A percentile compares a stretch with the other conserved stretches of the same genome.
phyloP scores from a whole-genome alignment of 1,140 invertebrate species.

The Globodera rostochiensis region DNA sequence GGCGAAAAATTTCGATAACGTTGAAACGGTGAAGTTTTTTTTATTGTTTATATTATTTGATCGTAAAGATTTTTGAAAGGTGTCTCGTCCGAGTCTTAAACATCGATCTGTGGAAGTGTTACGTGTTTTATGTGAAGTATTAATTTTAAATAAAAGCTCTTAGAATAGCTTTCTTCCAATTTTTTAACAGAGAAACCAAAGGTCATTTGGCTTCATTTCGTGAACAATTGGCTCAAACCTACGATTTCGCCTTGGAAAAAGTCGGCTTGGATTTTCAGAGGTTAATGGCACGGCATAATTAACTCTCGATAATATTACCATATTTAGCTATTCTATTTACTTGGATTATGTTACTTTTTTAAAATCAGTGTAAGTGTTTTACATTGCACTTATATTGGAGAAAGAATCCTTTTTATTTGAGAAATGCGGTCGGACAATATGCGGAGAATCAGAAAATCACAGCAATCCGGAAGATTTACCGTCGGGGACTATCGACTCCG shows the following conservation, averaged over 20 bases:
- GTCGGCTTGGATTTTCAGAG: slow-evolving; percentile 85
- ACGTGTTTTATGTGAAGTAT: slow-evolving; percentile 86
- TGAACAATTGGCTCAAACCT: slow-evolving; percentile 27
- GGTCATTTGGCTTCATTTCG: slow-evolving; percentile 59
- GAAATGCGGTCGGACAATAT: slow-evolving; percentile 92
- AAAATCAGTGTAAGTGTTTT: slow-evolving; percentile 78
- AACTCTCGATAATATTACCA: slow-evolving; percentile 83
- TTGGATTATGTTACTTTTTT: slow-evolving; percentile 92
- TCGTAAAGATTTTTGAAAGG: slow-evolving; percentile 67
- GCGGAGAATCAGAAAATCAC: slow-evolving; percentile 99
- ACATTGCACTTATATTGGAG: slow-evolving; percentile 34
- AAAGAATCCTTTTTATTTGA: slow-evolving; percentile 60
- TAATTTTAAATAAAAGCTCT: neutral
- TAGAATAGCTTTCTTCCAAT: neutral
- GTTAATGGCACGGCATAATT: neutral
- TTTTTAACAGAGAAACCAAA: slow-evolving; percentile 52
- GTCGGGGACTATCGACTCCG: slow-evolving; percentile 90
- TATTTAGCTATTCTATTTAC: slow-evolving; percentile 48
- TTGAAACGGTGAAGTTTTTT: slow-evolving; percentile 83
- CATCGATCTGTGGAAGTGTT: slow-evolving; percentile 97
- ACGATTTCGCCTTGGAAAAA: slow-evolving; percentile 94
- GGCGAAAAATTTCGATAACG: slow-evolving; percentile 89
- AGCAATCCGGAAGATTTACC: slow-evolving; percentile 93
- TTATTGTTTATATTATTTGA: slow-evolving; percentile 14
- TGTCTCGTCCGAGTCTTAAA: slow-evolving; percentile 93